Evolutionary conservation across 2,797 vertebrate species (phyloP), one percentile per base, ranked within the genome.

Genomic region (Cuniculus paca): DNA sequence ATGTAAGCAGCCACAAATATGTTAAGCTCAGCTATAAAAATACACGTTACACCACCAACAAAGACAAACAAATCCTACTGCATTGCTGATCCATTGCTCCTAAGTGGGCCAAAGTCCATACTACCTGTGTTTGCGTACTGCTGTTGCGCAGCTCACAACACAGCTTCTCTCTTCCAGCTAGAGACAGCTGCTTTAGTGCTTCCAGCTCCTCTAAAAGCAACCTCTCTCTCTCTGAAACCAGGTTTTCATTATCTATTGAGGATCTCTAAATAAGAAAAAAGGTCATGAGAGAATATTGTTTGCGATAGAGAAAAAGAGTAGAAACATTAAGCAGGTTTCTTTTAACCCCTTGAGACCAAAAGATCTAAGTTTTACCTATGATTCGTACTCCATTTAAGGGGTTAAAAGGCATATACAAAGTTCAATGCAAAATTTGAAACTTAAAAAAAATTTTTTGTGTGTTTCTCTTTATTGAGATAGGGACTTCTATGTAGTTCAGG

Each of bases 51-150:
- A 93, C 2, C 75, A 88, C 60, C 89, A 97, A 92, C 14, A 97
- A 58, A 34, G 90, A 90, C 85, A 98, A 45, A 26, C 1, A 97
- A 96, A 94, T 60, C 83, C 95, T 95, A 93, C 36, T 95, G 91
- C 89, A 90, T 22, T 36, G 95, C 12, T 31, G 92, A 68, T 60
- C 75, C 93, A 96, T 0, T 39, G 75, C 19, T 96, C 96, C 97
- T 95, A 91, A 58, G 84, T n/a, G 95, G 96, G 96, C 72, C 98
- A 77, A 97, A 98, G 98, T 98, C 97, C 97, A 91, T 72, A 96
- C 95, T 98, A 99, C 99, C 99, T 98, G 98, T 80, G 99, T 99
- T 96, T 99, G 99, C 36, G 99, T 99, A 97, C 99, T 98, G 97
- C 31, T 98, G 97, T 94, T 98, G 80, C 78, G 98, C 96, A 98